Conservation (phyloP, 2,797 vertebrate species). For the Pseudomugil gertrudae region DNA sequence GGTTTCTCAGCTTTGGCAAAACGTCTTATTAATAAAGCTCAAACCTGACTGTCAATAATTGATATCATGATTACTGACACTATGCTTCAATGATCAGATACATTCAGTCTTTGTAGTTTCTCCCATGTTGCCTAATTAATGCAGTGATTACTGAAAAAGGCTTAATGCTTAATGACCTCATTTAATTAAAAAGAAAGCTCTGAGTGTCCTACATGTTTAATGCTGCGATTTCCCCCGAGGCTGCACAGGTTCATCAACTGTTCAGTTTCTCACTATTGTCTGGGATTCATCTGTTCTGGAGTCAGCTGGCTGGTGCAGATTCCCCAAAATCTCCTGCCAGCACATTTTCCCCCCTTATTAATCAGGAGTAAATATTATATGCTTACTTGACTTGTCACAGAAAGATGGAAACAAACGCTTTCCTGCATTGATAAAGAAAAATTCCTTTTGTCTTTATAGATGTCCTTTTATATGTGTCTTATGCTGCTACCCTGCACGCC, state of each 20-base stretch:
- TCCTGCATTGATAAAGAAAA: slow-evolving; percentile 4
- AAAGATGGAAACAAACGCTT: neutral
- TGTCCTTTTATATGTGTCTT: slow-evolving; percentile 24
- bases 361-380: neutral
- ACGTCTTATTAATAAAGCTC: slow-evolving; percentile 5
- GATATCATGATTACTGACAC: slow-evolving; percentile 35
- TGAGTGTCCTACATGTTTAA: slow-evolving; percentile 70
- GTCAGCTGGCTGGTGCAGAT: slow-evolving; percentile 71
- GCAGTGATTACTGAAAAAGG: slow-evolving; percentile 45
- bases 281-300: slow-evolving; percentile 71
- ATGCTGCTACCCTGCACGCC: slow-evolving; percentile 25
- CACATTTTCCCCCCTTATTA: slow-evolving; percentile 27
- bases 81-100: slow-evolving; percentile 34
- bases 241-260: slow-evolving; percentile 74
- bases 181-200: slow-evolving; percentile 72
- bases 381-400: neutral
- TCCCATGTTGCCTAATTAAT: slow-evolving; percentile 65
- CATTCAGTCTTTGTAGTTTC: slow-evolving; percentile 22
- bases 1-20: neutral
- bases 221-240: slow-evolving; percentile 62
- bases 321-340: slow-evolving; percentile 44
- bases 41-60: slow-evolving; percentile 36
- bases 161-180: slow-evolving; percentile 65
- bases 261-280: slow-evolving; percentile 79
- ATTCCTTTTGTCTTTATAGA: too few relatives aligned